Percentiles rank a stretch among this genome's conserved stretches.
These are phyloP conservation scores for Oryzias javanicus DNA, from an alignment of 2,113 vertebrate genomes.

Conservation along the genomic window DNA sequence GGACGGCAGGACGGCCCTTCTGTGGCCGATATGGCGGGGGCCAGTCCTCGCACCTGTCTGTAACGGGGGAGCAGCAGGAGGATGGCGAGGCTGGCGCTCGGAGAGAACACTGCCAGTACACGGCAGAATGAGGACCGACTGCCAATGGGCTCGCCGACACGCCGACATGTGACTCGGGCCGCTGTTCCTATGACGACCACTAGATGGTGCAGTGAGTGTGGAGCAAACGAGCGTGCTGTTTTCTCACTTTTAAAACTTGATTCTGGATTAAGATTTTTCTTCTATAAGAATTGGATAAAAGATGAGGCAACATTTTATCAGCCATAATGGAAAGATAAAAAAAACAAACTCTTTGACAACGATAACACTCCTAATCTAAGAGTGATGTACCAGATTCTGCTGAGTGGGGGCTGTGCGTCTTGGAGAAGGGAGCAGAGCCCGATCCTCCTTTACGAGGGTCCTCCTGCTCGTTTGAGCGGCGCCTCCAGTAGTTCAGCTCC, in stretches of 20 bases:
- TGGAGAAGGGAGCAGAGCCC: conserved; percentile 68
- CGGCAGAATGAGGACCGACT: conserved; percentile 60
- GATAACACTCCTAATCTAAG: rapidly evolving
- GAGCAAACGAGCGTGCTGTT: conserved; percentile 1
- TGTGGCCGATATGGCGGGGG: conserved; percentile 75
- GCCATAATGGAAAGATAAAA: neutral
- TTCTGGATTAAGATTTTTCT: too few species aligned
- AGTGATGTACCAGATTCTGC: conserved; percentile 83
- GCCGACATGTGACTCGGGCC: conserved; percentile 12
- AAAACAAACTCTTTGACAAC: neutral
- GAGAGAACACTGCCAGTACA: conserved; percentile 62
- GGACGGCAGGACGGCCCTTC: conserved; percentile 71
- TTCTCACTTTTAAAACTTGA: neutral
- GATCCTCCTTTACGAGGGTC: conserved; percentile 85
- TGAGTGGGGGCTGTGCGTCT: conserved; percentile 90
- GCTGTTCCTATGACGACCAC: conserved; percentile 45
- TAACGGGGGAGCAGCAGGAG: conserved; percentile 67
- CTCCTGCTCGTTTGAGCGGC: conserved; percentile 87
- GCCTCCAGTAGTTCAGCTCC: conserved; percentile 95
- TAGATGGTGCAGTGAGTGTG: conserved; percentile 39
- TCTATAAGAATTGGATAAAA: too few species aligned
- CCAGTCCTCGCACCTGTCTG: conserved; percentile 71
- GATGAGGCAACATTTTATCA: too few species aligned
- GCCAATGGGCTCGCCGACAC: conserved; percentile 26
- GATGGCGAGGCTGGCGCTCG: conserved; percentile 59